A percentile compares a stretch with the other conserved stretches of the same genome.
These are phyloP conservation scores for Catharus bicknelli DNA, from an alignment of 2,113 vertebrate species.

Conservation along the genomic window DNA sequence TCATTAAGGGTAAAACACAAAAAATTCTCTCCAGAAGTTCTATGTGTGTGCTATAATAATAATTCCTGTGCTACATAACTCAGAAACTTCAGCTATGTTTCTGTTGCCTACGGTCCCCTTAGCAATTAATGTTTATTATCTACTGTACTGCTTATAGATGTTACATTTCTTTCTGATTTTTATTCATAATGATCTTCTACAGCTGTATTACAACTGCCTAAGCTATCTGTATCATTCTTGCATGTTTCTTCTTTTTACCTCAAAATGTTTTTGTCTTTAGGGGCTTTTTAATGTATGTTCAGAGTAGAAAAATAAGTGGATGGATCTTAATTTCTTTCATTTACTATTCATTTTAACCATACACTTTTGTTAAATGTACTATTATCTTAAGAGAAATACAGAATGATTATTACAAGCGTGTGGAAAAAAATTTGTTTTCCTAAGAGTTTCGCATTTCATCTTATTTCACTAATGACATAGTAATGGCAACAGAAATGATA, in stretches of 20 bases:
- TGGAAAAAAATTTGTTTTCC: background rate
- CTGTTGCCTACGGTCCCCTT: background rate
- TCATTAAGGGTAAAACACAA: background rate
- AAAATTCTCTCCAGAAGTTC: background rate
- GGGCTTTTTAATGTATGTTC: background rate
- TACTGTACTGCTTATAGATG: background rate
- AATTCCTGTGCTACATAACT: background rate
- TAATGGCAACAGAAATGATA: background rate
- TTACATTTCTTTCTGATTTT: background rate
- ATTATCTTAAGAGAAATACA: background rate
- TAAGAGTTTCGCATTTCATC: background rate
- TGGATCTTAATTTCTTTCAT: background rate
- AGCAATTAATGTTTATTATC: background rate
- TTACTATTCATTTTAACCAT: background rate
- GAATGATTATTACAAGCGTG: background rate
- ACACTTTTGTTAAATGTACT: background rate
- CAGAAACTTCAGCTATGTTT: background rate
- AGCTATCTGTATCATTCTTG: background rate
- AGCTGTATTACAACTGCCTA: background rate
- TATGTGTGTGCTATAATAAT: background rate
- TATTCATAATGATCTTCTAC: background rate
- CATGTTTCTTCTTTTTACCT: background rate
- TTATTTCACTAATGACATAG: background rate
- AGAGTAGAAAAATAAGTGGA: background rate
- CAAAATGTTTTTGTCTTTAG: background rate